Evolutionary conservation across 1,140 invertebrate species (phyloP).

Genomic region (Aphelinus certus): DNA sequence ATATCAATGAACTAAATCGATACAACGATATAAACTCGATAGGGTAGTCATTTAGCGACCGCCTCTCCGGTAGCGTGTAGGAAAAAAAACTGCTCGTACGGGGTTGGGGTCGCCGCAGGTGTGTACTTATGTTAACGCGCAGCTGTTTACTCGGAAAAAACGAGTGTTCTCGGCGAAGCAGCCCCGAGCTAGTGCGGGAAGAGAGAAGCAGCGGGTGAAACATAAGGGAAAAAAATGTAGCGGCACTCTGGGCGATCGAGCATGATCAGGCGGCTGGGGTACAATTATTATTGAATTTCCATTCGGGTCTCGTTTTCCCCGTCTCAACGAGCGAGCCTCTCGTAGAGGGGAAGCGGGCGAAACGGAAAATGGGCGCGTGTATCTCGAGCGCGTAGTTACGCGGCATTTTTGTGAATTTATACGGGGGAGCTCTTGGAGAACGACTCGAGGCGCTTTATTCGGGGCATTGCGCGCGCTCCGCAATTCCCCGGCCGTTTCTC

Average conservation of each 20-base stretch:
- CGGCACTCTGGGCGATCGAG: neutral
- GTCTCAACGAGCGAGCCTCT: constrained; percentile 7
- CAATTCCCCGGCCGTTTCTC: constrained; percentile 7
- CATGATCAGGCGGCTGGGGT: constrained; percentile 27
- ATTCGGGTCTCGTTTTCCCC: constrained; percentile 54
- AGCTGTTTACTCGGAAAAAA: too few relatives aligned
- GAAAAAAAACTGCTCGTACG: too few relatives aligned
- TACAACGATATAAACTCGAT: too few relatives aligned
- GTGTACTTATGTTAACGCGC: too few relatives aligned
- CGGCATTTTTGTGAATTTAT: constrained; percentile 17
- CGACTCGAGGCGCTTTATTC: neutral
- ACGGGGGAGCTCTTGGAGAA: neutral
- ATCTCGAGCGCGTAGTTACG: constrained; percentile 8
- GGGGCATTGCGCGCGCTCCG: neutral
- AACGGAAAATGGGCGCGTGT: neutral
- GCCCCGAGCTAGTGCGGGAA: neutral
- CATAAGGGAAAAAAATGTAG: neutral
- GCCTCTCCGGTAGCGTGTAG: too few relatives aligned
- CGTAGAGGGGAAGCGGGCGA: neutral
- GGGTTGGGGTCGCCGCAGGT: too few relatives aligned
- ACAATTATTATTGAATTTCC: constrained; percentile 58
- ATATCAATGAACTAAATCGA: too few relatives aligned
- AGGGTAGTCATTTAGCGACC: too few relatives aligned
- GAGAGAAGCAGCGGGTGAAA: neutral
- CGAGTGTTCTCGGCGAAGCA: too few relatives aligned